Base-by-base conservation (phyloP, 2,113 vertebrate species). In the Sceloporus tristichus region DNA sequence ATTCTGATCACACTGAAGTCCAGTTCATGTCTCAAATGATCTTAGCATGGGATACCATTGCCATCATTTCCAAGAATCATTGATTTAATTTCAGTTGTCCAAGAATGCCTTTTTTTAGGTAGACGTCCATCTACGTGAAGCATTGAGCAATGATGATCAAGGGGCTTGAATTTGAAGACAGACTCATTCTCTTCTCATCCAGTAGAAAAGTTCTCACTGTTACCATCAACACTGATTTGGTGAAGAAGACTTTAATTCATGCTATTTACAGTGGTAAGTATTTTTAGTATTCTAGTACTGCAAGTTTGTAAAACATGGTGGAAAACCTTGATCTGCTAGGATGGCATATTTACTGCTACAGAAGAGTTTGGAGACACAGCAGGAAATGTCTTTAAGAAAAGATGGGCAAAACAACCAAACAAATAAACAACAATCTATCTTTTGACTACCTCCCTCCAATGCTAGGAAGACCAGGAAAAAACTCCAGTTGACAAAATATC, bases 381-480 rank as follows among this genome's bases (percentile, higher is more conserved):
- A 16, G 9, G 40, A 10, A 6, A 0, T 48, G 48, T 48, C 48
- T 48, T 48, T 48, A 5, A 48, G 16, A 53, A 21, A 53, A 7
- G 3, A 29, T 23, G 23, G 4, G 66, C 1, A 25, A 25, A 70
- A 29, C 4, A 70, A 70, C 14, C 59, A 3, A 0, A 59, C 13
- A 53, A 88, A 92, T 11, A 79, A 85, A 84, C n/a, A 23, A 54
- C 74, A 78, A 79, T 86, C 16, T 19, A n/a, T 76, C 66, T 71
- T 65, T 40, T 62, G n/a, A 89, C 56, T 82, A 23, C 5, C 29
- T 59, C 2, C 21, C 48, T 40, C 21, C 88, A 53, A 87, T 0
- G 16, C 48, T 83, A 70, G 89, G 59, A 82, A 70, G 54, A 87
- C 4, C 65, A 90, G 42, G 73, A 29, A 48, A 53, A 75, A 25